Conservation (phyloP, 1,140 invertebrate genomes). For the Elysia chlorotica region DNA sequence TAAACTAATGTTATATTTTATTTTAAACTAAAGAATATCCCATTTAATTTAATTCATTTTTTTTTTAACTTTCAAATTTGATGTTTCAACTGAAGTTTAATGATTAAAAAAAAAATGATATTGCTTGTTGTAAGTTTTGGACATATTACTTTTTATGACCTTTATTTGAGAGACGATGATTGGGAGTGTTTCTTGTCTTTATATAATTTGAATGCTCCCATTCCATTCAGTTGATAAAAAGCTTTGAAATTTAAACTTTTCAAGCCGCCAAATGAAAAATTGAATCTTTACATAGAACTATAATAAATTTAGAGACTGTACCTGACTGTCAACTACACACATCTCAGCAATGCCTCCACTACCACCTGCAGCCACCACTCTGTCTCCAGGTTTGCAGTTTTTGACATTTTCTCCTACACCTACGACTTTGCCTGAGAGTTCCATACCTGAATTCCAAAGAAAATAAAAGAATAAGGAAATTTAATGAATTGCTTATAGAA, state of each 20-base stretch:
- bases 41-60: too few species aligned
- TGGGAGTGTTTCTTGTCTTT: too few species aligned
- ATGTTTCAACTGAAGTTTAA: too few species aligned
- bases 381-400: conserved; percentile 30
- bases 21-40: too few species aligned
- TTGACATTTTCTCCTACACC: conserved; percentile 34
- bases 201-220: neutral
- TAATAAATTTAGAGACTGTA: neutral
- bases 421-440: conserved; percentile 34
- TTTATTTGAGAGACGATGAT: too few species aligned
- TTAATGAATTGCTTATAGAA: too few species aligned
- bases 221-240: neutral
- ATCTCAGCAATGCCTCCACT: conserved; percentile 6
- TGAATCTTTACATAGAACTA: neutral
- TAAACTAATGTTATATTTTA: too few species aligned
- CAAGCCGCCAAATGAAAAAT: neutral
- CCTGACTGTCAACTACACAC: neutral
- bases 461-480: too few species aligned
- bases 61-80: too few species aligned
- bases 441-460: conserved; percentile 28
- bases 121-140: too few species aligned
- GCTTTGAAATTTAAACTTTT: neutral
- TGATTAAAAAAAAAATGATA: too few species aligned
- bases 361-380: conserved; percentile 21
- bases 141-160: too few species aligned